phyloP scores from a whole-genome alignment of 2,888 invertebrate genomes.

The Oligia latruncula region DNA sequence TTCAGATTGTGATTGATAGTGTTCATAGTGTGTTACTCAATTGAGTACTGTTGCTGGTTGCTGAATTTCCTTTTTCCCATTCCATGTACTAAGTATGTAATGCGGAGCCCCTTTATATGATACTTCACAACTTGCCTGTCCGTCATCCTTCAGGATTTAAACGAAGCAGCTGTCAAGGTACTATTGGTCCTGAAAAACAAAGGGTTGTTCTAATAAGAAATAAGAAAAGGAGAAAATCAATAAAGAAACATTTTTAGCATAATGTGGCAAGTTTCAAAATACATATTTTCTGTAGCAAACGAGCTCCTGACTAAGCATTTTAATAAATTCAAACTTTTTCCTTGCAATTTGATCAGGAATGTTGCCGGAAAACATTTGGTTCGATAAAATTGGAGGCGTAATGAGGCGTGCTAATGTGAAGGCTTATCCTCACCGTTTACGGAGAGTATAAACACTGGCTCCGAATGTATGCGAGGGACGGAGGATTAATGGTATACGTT shows the following conservation, averaged over 20 bases:
- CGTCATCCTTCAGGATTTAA: not conserved
- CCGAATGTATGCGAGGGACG: slow-evolving; percentile 52
- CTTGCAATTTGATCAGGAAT: slow-evolving; percentile 59
- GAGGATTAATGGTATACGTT: slow-evolving; percentile 38
- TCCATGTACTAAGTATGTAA: not conserved
- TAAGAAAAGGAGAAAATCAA: not conserved
- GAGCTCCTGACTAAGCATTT: slow-evolving; percentile 47
- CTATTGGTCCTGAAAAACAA: not conserved
- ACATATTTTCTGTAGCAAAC: slow-evolving; percentile 34
- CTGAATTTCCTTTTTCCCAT: not conserved
- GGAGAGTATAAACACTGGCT: slow-evolving; percentile 53
- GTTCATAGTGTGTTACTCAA: not conserved
- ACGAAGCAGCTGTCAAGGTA: not conserved
- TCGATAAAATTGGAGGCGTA: slow-evolving; percentile 62
- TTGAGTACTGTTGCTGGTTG: no score
- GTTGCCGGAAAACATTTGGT: slow-evolving; percentile 58
- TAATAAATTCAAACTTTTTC: slow-evolving; percentile 62
- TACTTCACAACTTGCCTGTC: not conserved
- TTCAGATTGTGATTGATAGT: not conserved
- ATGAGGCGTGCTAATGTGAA: slow-evolving; percentile 60
- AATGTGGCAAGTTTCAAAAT: slow-evolving; percentile 20
- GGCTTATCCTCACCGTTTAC: slow-evolving; percentile 61
- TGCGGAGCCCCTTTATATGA: not conserved
- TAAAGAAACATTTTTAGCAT: slow-evolving; percentile 6
- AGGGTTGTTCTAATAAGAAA: not conserved